Conservation (phyloP, 2,888 invertebrate species). For the Chymomyza procnemis region DNA sequence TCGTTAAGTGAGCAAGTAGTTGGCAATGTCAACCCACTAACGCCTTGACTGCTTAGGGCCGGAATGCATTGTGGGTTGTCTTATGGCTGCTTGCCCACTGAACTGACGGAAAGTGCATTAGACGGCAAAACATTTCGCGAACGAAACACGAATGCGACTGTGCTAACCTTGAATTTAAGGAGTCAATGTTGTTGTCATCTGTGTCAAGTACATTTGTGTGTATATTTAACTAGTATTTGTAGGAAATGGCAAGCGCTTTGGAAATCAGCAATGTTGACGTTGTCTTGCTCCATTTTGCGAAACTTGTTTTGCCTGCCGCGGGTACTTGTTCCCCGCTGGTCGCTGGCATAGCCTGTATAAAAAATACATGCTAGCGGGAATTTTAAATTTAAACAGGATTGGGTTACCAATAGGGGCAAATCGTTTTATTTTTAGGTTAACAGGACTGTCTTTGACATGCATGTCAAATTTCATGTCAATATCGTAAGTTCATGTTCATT, state of each 20-base stretch:
- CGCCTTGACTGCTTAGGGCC: conserved; percentile 30
- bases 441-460: too few relatives aligned
- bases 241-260: conserved; percentile 14
- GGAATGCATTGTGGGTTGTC: neutral
- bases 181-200: conserved; percentile 36
- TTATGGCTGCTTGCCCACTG: too few relatives aligned
- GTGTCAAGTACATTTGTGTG: conserved; percentile 25
- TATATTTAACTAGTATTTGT: neutral
- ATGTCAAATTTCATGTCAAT: too few relatives aligned
- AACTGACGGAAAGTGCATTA: neutral
- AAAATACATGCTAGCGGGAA: too few relatives aligned
- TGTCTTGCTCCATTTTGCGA: too few relatives aligned
- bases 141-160: too few relatives aligned
- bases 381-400: too few relatives aligned
- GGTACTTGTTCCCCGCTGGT: conserved; percentile 14
- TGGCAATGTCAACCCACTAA: conserved; percentile 11
- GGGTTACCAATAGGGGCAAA: too few relatives aligned
- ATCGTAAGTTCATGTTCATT: too few relatives aligned
- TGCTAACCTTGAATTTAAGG: conserved; percentile 71
- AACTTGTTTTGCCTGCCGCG: too few relatives aligned
- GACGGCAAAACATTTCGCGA: neutral
- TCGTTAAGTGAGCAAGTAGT: conserved; percentile 8
- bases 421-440: too few relatives aligned
- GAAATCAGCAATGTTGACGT: neutral
- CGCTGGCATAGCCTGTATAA: too few relatives aligned